Percentiles rank a stretch among this genome's conserved stretches.
These are phyloP conservation scores for Alexandromys oeconomus DNA, from an alignment of 2,797 vertebrate species.

Conservation along the genomic window DNA sequence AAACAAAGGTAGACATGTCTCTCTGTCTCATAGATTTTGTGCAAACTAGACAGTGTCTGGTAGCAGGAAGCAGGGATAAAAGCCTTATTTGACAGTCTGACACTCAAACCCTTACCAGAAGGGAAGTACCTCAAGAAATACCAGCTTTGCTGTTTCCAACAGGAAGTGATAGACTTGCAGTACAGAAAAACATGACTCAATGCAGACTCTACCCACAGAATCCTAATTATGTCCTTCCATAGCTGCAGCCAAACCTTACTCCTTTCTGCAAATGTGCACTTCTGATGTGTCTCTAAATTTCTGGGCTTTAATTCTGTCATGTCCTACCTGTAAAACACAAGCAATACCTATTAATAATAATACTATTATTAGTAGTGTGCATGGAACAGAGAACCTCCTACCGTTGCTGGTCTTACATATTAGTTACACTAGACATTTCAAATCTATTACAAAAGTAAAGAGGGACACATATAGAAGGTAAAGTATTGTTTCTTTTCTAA, in stretches of 20 bases:
- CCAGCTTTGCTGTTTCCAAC: not conserved
- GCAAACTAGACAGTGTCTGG: not conserved
- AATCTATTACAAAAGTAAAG: not conserved
- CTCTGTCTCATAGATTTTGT: not conserved
- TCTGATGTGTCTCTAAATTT: not conserved
- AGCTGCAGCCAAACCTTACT: not conserved
- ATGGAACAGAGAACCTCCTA: not conserved
- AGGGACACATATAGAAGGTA: not conserved
- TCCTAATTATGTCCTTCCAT: not conserved
- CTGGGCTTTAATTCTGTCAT: not conserved
- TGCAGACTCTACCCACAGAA: not conserved
- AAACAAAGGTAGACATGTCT: slow-evolving; percentile 55
- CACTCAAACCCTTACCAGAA: not conserved
- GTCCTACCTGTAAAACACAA: not conserved
- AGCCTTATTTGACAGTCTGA: not conserved
- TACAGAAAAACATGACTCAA: not conserved
- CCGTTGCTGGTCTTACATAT: not conserved
- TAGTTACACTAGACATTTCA: not conserved
- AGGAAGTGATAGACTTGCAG: not conserved
- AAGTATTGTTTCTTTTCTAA: not conserved
- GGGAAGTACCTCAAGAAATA: not conserved
- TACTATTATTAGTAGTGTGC: not conserved
- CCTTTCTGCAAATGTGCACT: not conserved
- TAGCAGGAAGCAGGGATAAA: not conserved
- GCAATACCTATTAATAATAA: not conserved